Conservation (phyloP, 2,797 vertebrate species). For the Triplophysa bombifrons region DNA sequence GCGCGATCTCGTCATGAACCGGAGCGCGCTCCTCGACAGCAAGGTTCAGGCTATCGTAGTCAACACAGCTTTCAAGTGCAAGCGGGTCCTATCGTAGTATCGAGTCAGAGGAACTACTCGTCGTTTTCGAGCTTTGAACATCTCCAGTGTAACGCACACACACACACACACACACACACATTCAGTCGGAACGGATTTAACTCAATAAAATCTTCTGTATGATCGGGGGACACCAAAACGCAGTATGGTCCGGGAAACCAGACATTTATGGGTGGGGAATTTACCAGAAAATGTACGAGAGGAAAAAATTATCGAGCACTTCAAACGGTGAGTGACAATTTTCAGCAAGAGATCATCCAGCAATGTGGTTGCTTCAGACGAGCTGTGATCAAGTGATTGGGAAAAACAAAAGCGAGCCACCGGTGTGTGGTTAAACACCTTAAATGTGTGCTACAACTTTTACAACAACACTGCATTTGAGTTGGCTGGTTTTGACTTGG, state of each 20-base stretch:
- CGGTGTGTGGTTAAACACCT: constrained; percentile 12
- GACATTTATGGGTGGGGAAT: constrained; percentile 99
- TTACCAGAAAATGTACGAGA: constrained; percentile 98
- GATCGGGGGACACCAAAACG: constrained; percentile 78
- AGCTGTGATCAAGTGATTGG: neutral
- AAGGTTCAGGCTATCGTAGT: constrained; percentile 64
- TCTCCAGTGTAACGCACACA: constrained; percentile 50
- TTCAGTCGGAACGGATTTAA: constrained; percentile 70
- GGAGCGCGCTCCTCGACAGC: constrained; percentile 77
- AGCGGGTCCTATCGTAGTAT: constrained; percentile 72
- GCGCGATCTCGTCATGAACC: constrained; percentile 76
- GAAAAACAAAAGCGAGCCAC: constrained; percentile 2
- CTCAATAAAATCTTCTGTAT: constrained; percentile 77
- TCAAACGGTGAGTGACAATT: constrained; percentile 93
- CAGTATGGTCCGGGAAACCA: constrained; percentile 99
- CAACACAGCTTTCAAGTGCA: constrained; percentile 75
- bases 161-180: constrained; percentile 36
- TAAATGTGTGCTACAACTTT: constrained; percentile 34
- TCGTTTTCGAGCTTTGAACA: constrained; percentile 66
- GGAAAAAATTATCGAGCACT: constrained; percentile 99
- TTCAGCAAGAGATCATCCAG: constrained; percentile 27
- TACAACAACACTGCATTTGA: constrained; percentile 1
- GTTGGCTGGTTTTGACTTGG: constrained; percentile 29
- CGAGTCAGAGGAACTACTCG: constrained; percentile 71
- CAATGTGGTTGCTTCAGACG: constrained; percentile 6